A percentile compares a stretch with the other conserved stretches of the same genome.
Evolutionary conservation across 2,797 vertebrate species (phyloP).

Genomic region (Galagoides demidoff): DNA sequence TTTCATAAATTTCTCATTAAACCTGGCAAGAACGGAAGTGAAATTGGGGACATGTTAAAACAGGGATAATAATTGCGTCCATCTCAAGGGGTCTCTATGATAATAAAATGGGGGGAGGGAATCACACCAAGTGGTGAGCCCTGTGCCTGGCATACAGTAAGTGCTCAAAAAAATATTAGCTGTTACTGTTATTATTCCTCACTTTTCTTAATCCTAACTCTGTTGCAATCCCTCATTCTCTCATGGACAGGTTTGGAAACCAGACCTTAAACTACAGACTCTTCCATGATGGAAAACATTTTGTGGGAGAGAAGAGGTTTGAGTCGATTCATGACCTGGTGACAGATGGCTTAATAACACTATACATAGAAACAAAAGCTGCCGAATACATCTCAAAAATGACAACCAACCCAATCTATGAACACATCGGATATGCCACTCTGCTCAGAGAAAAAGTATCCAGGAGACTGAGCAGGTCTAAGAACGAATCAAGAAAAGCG

Average conservation of each 20-base stretch:
- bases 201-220: background rate
- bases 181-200: background rate
- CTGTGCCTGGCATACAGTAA: background rate
- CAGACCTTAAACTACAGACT: conserved; percentile 98
- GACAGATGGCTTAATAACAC: conserved; percentile 97
- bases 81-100: background rate
- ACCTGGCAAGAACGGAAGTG: too few species aligned
- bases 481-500: conserved; percentile 92
- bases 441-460: conserved; percentile 95
- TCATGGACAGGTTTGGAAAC: conserved; percentile 92
- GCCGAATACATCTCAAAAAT: conserved; percentile 99
- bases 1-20: too few species aligned
- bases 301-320: conserved; percentile 98
- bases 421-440: conserved; percentile 97
- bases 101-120: background rate
- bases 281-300: conserved; percentile 99
- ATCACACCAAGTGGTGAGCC: background rate
- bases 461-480: conserved; percentile 92
- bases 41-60: background rate
- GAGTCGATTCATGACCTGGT: conserved; percentile 99
- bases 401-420: conserved; percentile 99
- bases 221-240: background rate
- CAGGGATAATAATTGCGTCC: background rate
- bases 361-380: conserved; percentile 99
- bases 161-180: background rate